Evolutionary conservation across 2,888 invertebrate genomes (phyloP), one percentile per base, ranked within the genome.

Genomic region (Asteroscopus sphinx): DNA sequence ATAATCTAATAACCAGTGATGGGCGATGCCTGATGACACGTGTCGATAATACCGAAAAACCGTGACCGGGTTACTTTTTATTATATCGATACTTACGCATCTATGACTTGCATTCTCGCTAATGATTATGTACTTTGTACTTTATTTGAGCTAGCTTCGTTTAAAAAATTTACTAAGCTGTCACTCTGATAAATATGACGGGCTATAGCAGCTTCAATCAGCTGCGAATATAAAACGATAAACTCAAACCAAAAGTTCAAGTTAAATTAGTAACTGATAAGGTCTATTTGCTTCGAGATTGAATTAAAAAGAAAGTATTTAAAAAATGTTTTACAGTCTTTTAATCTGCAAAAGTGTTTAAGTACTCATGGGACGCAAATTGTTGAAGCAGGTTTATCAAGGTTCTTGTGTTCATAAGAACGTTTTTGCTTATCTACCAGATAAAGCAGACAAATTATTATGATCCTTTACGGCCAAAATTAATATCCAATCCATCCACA

Each of bases 91-190:
- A 66, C 41, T 57, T 44, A 60, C 44, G 33, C 46, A 52, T 51
- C 26, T 63, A 57, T 71, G 75, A 69, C 67, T 74, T 64, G 75
- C 61, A 21, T 53, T 63, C 72, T 49, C n/a, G 26, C 33, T 64
- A 46, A 55, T 57, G 41, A 59, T 28, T 41, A 48, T 12, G 49
- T 54, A 25, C 52, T 49, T n/a, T 41, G 39, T 55, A 49, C 17
- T 65, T 47, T 40, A 42, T 59, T 65, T 46, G 37, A 26, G 21
- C 21, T 21, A 21, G 21, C 3, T 21, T 3, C 21, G 4, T 3
- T 21, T 3, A 2, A 21, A 3, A 21, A 21, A 21, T 21, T 2
- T 21, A 4, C 4, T 21, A 3, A 21, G 2, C 53, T 59, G 51
- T 65, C 42, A 52, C 3, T 30, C 5, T 36, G 26, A 15, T 36